Percentiles rank a stretch among this genome's conserved stretches.
Conservation (phyloP, 2,888 invertebrate genomes). For the Parelbella ahira region DNA sequence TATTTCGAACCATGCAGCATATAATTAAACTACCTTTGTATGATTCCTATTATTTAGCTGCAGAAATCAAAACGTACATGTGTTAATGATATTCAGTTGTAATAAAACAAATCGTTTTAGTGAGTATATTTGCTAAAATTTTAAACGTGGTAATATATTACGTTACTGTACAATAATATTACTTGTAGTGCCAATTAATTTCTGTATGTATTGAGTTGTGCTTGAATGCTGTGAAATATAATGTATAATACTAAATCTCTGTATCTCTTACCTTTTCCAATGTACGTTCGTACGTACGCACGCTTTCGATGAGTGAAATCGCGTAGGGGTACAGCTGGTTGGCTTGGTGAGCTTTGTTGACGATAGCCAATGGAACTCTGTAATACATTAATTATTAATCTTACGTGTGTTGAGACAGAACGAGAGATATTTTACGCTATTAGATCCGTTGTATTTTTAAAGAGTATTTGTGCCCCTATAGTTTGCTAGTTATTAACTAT, state of each 20-base stretch:
- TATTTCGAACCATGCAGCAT: conserved; percentile 46
- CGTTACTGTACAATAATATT: conserved; percentile 7
- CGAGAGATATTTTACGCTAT: no score
- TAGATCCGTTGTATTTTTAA: no score
- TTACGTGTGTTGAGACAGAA: no score
- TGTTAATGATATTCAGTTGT: conserved; percentile 61
- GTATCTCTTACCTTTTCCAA: conserved; percentile 90
- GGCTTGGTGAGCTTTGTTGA: conserved; percentile 99
- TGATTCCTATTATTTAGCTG: conserved; percentile 82
- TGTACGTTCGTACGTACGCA: conserved; percentile 97
- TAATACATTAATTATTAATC: conserved; percentile 26
- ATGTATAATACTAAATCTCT: conserved; percentile 22
- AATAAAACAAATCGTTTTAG: conserved; percentile 27
- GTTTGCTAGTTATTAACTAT: no score
- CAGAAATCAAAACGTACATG: conserved; percentile 73
- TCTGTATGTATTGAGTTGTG: conserved; percentile 40
- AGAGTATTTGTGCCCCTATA: no score
- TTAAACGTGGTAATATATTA: conserved; percentile 4
- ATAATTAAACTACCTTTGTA: conserved; percentile 72
- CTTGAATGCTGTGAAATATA: conserved; percentile 43
- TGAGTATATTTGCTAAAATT: conserved; percentile 14
- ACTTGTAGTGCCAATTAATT: conserved; percentile 21
- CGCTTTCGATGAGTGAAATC: conserved; percentile 98
- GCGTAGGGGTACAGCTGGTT: conserved; percentile 99
- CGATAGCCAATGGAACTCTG: conserved; percentile 97